phyloP scores from a whole-genome alignment of 2,888 invertebrate species.

The Orthosia gracilis region DNA sequence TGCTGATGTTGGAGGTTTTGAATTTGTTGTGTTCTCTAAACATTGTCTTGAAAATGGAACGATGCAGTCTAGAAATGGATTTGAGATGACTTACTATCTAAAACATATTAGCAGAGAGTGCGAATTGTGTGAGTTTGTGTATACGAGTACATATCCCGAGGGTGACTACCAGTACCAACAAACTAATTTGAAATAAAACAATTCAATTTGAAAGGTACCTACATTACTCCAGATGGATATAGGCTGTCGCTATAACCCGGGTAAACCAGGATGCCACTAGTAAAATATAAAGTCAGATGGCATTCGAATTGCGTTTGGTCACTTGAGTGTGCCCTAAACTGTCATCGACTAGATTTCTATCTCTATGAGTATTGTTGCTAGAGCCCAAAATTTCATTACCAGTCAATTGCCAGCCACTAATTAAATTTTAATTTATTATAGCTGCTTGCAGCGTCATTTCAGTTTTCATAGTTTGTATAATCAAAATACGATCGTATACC shows the following conservation, averaged over 20 bases:
- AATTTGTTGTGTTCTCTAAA: conserved; percentile 1
- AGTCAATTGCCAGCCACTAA: conserved; percentile 4
- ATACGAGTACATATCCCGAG: too few species aligned
- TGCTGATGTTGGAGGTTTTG: conserved; percentile 12
- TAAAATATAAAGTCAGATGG: too few species aligned
- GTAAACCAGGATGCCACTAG: too few species aligned
- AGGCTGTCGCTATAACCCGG: too few species aligned
- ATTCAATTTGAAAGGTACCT: too few species aligned
- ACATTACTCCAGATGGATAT: background rate
- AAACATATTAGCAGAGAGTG: background rate
- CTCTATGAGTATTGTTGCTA: background rate
- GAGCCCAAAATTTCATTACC: conserved; percentile 8
- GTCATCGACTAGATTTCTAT: background rate
- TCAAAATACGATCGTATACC: background rate
- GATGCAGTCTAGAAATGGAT: background rate
- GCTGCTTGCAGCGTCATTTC: background rate
- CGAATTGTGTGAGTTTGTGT: background rate
- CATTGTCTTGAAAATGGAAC: background rate
- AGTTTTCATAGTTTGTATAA: conserved; percentile 10
- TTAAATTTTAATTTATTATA: conserved; percentile 34
- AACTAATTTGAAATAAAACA: too few species aligned
- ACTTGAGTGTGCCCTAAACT: too few species aligned
- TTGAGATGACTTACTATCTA: background rate
- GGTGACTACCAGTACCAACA: too few species aligned
- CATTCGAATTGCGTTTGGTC: too few species aligned